Base-by-base conservation (phyloP, 2,888 invertebrate species). In the Masnerella sp. region DNA sequence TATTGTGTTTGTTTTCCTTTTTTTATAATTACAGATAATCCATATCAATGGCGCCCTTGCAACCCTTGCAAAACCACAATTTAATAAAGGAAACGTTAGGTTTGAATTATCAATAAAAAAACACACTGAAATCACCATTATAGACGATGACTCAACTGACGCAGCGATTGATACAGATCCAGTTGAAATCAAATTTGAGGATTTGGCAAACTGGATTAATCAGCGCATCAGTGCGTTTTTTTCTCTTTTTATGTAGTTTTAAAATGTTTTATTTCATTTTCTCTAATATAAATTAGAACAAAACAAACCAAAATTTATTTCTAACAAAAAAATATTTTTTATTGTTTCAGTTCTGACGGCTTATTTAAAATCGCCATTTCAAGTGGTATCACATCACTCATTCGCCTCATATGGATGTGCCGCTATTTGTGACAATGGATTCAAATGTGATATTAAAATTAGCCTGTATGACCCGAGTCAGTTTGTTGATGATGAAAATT, bases 31-130 rank as follows among this genome's bases (percentile, higher is more conserved):
- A 9, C 9, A 54, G 54, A 28, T 28, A 9, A n/a, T 54, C 5
- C 54, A 54, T 30, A 54, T 54, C 18, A 54, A 54, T 30, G 54
- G 54, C n/a, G 30, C 54, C n/a, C n/a, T n/a, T n/a, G 32, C 32
- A 32, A 8, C 11, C 9, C 32, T 8, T 2, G 38, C 38, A 1
- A 38, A 38, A 7, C 38, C 38, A 12, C 1, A 14, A 15, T 38
- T 15, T 12, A 38, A 38, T 38, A 14, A n/a, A n/a, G 38, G 38
- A 2, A 38, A 38, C 4, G 38, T 38, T 1, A 2, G 38, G 1
- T 38, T 15, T 38, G 38, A 38, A 14, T 38, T 38, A 5, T 15
- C 38, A 5, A 7, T 38, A 14, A 12, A 15, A 38, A 38, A 38
- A n/a, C 1, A 2, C 1, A 38, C 38, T 5, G 14, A 38, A 15